These are phyloP conservation scores for Antheraea assamensis DNA, from an alignment of 2,888 invertebrate genomes.

Conservation along the genomic window DNA sequence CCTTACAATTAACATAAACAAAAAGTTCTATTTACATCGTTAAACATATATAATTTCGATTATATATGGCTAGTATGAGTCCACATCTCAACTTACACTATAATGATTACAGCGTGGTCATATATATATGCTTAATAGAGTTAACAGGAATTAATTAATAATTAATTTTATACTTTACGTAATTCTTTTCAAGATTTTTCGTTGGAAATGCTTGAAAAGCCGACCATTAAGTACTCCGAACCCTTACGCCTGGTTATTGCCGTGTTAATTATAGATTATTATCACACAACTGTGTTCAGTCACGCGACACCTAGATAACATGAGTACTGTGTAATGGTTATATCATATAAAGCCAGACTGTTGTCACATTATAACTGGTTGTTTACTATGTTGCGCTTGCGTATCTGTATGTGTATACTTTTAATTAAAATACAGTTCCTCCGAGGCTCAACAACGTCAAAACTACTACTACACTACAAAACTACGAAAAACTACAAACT, in stretches of 20 bases:
- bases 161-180: background rate
- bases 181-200: background rate
- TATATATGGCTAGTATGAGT: background rate
- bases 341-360: background rate
- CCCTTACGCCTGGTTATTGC: conserved; percentile 24
- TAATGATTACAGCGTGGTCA: background rate
- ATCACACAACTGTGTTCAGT: conserved; percentile 42
- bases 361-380: conserved; percentile 3
- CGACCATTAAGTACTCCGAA: background rate
- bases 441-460: too few species aligned
- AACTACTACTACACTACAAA: too few species aligned
- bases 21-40: too few species aligned
- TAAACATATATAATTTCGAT: background rate
- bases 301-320: conserved; percentile 40
- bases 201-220: background rate
- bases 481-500: too few species aligned
- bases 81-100: background rate
- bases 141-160: background rate
- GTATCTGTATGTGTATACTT: too few species aligned
- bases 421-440: too few species aligned
- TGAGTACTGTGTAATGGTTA: background rate
- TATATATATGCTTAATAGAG: background rate
- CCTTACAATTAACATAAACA: too few species aligned
- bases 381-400: background rate
- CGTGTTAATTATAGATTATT: conserved; percentile 50